Evolutionary conservation across 2,797 vertebrate genomes (phyloP).

Genomic region (Eupleurogrammus muticus): DNA sequence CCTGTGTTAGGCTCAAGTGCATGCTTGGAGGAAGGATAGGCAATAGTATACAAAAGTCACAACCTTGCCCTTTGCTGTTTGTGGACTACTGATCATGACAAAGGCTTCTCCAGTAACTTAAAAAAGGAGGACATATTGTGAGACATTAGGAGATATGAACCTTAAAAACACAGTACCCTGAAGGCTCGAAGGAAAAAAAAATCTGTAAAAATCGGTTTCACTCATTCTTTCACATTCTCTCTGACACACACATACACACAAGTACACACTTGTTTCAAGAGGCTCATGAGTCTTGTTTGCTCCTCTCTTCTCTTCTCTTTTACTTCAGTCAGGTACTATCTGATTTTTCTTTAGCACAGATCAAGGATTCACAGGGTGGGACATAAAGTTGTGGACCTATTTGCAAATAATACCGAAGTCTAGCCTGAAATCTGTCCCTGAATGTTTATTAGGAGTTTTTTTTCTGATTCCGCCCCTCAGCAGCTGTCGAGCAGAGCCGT

Average conservation of each 20-base stretch:
- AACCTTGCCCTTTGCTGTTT: slow-evolving; percentile 78
- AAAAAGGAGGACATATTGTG: slow-evolving; percentile 51
- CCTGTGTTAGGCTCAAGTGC: slow-evolving; percentile 73
- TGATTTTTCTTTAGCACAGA: slow-evolving; percentile 4
- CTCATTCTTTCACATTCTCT: slow-evolving; percentile 38
- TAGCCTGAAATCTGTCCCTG: too few species aligned
- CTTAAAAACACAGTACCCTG: slow-evolving; percentile 50
- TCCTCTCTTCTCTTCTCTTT: slow-evolving; percentile 3
- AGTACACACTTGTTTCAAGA: slow-evolving; percentile 4
- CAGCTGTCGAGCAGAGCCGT: too few species aligned
- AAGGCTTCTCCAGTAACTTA: slow-evolving; percentile 56
- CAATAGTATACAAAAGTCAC: slow-evolving; percentile 67
- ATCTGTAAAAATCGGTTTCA: slow-evolving; percentile 42
- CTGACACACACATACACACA: slow-evolving; percentile 36
- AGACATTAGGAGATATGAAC: slow-evolving; percentile 56
- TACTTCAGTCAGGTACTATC: slow-evolving; percentile 3
- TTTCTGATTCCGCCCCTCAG: too few species aligned
- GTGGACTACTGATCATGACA: slow-evolving; percentile 60
- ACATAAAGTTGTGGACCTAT: too few species aligned
- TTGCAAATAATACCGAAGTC: too few species aligned
- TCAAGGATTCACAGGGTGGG: slow-evolving; percentile 2
- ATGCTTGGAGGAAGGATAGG: slow-evolving; percentile 71
- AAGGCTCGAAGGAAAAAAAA: slow-evolving; percentile 31
- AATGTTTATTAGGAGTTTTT: too few species aligned
- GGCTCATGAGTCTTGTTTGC: not conserved